Base-by-base conservation (phyloP, 2,113 vertebrate genomes). In the Anhinga anhinga region DNA sequence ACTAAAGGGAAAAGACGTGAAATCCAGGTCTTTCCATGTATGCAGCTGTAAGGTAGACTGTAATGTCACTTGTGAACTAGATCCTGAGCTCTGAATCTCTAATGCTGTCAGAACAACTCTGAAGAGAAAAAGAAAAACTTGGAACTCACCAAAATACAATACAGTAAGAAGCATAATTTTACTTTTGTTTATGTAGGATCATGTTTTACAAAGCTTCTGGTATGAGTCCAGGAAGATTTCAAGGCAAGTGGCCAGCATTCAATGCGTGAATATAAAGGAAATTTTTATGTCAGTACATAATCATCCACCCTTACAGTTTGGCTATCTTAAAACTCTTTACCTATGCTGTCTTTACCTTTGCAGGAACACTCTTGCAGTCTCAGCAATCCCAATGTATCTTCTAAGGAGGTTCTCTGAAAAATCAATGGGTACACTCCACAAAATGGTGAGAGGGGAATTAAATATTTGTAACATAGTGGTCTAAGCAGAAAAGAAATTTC, bases 351-450 rank as follows among this genome's bases (percentile, higher is more conserved):
- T 69, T 66, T 58, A 26, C 27, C 23, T 78, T 71, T 45, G 63
- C 62, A 70, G 32, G 23, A 63, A 45, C 15, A 13, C 15, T 26
- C 5, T n/a, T 70, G 23, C 15, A 27, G 6, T 76, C 23, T 69
- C 42, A 80, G 23, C 2, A 2, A 2, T 59, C 19, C 10, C 29
- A 69, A 30, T 4, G 5, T 17, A 32, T 15, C 32, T 83, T 77
- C 58, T 63, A 59, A 86, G 47, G 3, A 30, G 1, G 1, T 62
- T 65, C 7, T 16, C 3, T 40, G 81, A 65, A 84, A 65, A 15
- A 6, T 53, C 34, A 52, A 2, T 21, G 21, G 7, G 4, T 84
- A 30, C 6, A 5, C 0, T 2, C 7, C 16, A 77, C 5, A 78
- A 10, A 62, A 70, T 18, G 5, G 6, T 40, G 15, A 66, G 11